Evolutionary conservation across 2,888 invertebrate species (phyloP).

Genomic region (Schizaphis graminum): DNA sequence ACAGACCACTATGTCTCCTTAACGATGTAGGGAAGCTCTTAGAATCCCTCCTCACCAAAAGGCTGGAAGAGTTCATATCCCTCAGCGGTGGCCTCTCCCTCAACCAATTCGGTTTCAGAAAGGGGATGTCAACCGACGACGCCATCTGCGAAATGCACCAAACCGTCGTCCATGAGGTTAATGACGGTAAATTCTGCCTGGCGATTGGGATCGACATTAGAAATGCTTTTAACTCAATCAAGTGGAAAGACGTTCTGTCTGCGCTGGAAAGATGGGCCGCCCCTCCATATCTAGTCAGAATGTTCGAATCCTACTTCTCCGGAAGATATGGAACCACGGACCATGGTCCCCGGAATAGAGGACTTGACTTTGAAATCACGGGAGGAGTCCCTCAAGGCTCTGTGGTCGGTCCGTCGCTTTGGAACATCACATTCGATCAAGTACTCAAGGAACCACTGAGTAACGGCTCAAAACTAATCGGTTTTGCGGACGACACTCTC

Average conservation of each 20-base stretch:
- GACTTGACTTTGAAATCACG: not conserved
- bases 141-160: not conserved
- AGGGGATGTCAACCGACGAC: not conserved
- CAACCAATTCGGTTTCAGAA: not conserved
- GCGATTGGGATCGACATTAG: not conserved
- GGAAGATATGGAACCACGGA: not conserved
- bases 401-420: not conserved
- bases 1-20: not conserved
- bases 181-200: not conserved
- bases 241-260: not conserved
- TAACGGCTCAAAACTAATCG: not conserved
- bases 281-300: not conserved
- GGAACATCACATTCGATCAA: not conserved
- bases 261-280: too few relatives aligned
- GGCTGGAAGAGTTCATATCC: not conserved
- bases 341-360: not conserved
- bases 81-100: not conserved
- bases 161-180: not conserved
- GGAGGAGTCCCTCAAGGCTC: not conserved
- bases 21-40: too few relatives aligned
- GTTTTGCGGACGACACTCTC: not conserved
- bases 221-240: not conserved
- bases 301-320: not conserved
- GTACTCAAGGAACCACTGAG: not conserved
- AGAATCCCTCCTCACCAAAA: too few relatives aligned